A percentile compares a stretch with the other conserved stretches of the same genome.
phyloP scores from a whole-genome alignment of 2,888 invertebrate species.

The Scelioninae gen. 2 region DNA sequence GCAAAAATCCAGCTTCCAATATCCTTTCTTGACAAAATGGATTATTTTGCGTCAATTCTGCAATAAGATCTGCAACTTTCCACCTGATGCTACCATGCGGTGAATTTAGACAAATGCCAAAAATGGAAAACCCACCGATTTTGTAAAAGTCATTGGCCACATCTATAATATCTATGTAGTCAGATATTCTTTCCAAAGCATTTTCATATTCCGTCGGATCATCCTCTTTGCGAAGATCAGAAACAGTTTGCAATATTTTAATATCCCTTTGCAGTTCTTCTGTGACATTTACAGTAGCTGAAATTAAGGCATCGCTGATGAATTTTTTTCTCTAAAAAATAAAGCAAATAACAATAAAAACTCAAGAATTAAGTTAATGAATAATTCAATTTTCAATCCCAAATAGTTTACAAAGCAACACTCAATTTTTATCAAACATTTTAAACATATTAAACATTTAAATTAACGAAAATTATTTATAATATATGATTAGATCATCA shows the following conservation, averaged over 20 bases:
- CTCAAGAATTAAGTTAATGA: too few species aligned
- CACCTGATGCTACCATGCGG: conserved; percentile 80
- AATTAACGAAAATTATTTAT: too few species aligned
- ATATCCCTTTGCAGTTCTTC: conserved; percentile 81
- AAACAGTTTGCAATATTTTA: conserved; percentile 77
- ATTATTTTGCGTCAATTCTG: conserved; percentile 90
- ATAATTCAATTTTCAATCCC: too few species aligned
- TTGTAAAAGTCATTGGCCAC: conserved; percentile 90
- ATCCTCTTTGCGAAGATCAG: conserved; percentile 76
- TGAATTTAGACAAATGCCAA: conserved; percentile 82
- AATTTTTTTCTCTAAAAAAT: conserved; percentile 81
- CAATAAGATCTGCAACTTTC: conserved; percentile 82
- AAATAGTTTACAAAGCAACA: too few species aligned
- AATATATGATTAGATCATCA: too few species aligned
- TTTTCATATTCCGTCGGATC: conserved; percentile 78
- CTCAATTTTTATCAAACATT: too few species aligned
- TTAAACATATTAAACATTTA: too few species aligned
- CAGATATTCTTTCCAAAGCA: conserved; percentile 83
- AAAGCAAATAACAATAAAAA: too few species aligned
- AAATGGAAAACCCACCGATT: conserved; percentile 87
- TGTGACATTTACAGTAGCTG: conserved; percentile 83
- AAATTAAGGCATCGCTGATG: conserved; percentile 83
- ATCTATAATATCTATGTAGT: conserved; percentile 86
- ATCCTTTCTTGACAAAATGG: conserved; percentile 85
- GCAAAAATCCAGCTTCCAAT: conserved; percentile 81